phyloP scores from a whole-genome alignment of 2,888 invertebrate genomes.

The Apoderus coryli region DNA sequence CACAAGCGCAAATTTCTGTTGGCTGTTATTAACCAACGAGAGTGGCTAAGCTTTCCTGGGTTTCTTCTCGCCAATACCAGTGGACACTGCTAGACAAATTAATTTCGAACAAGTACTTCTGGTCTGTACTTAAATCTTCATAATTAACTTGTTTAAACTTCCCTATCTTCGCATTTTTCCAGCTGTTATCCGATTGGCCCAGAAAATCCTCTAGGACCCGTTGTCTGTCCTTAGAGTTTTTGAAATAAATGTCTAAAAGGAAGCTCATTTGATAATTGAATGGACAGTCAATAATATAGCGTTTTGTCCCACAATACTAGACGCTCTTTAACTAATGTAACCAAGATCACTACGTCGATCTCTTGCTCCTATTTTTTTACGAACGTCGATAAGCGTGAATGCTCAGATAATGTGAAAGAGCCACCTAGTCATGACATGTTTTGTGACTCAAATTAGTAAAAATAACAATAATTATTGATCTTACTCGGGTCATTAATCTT shows the following conservation, averaged over 20 bases:
- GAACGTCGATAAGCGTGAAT: too few species aligned
- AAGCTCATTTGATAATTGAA: constrained; percentile 3
- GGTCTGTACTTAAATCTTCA: constrained; percentile 4
- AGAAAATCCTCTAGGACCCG: constrained; percentile 3
- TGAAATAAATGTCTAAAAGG: constrained; percentile 1
- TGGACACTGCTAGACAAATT: constrained; percentile 7
- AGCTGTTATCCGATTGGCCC: not conserved
- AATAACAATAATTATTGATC: too few species aligned
- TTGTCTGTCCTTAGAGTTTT: not conserved
- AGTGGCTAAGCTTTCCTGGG: constrained; percentile 6
- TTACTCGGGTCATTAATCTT: too few species aligned
- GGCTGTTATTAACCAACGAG: constrained; percentile 8
- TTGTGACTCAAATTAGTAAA: too few species aligned
- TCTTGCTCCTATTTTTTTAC: too few species aligned
- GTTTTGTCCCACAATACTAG: too few species aligned
- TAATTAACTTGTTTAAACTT: constrained; percentile 4
- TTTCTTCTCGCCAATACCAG: constrained; percentile 9
- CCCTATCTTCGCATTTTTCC: not conserved
- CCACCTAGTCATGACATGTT: too few species aligned
- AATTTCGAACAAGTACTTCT: constrained; percentile 9
- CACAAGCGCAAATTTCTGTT: constrained; percentile 7
- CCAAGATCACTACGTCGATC: too few species aligned
- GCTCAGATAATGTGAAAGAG: too few species aligned
- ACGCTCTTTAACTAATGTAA: too few species aligned
- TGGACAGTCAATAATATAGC: too few species aligned